Base-by-base conservation (phyloP, 2,888 invertebrate genomes). In the Megaustenia siamemsis region DNA sequence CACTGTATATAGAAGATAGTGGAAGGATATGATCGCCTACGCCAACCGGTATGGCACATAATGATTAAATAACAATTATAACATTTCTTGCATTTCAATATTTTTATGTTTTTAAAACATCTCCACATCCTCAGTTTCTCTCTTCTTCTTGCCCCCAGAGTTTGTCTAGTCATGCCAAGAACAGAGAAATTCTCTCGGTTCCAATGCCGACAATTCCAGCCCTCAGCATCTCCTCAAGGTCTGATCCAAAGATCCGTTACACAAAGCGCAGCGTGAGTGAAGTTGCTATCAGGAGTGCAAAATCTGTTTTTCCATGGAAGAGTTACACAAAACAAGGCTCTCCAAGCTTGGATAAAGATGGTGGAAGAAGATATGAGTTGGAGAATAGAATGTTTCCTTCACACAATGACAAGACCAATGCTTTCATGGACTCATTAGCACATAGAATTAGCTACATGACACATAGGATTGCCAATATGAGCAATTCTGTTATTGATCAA, bases 371-470 rank as follows among this genome's bases (percentile, higher is more conserved):
- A 60, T 15, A 49, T n/a, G 68, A 35, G 12, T 69, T 28, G n/a
- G 84, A 79, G 43, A 63, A 32, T 21, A 84, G 81, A 71, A 73
- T 80, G 66, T 84, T 84, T 56, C 84, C 84, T 6, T 80, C 84
- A 28, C 84, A 84, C 21, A 68, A 80, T 71, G 84, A 84, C 28
- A 84, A 80, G 68, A 81, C 84, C 12, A 84, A 84, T 53, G 80
- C 80, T 24, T 84, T 84, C 80, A 84, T 84, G 84, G 80, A 84
- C 35, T 66, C 84, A 1, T 56, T 84, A 28, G 84, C 84, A 21
- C 71, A 79, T 40, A 45, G 84, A 28, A 84, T 84, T 28, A 81
- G 53, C 75, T 81, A 84, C 66, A 84, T 84, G 81, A 84, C 84
- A 38, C 75, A 63, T 45, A 80, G 53, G 63, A 84, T 84, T 53